phyloP scores from a whole-genome alignment of 1,140 invertebrate genomes.

The Orchestia grillus region DNA sequence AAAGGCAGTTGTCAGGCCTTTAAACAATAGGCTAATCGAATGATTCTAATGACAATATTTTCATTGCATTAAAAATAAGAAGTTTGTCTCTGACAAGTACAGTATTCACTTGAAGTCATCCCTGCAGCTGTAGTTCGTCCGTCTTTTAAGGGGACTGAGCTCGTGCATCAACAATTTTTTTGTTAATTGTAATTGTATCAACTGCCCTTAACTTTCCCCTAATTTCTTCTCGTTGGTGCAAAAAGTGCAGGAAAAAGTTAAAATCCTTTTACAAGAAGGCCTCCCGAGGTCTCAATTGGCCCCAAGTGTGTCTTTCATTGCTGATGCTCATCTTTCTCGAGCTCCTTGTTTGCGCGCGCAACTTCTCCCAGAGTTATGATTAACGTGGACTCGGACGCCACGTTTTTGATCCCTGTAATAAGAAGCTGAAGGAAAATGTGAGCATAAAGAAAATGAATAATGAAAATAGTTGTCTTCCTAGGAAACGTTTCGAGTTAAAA shows the following conservation, averaged over 20 bases:
- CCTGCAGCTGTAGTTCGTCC: neutral
- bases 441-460: neutral
- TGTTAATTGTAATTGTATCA: neutral
- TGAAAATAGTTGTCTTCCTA: neutral
- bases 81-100: neutral
- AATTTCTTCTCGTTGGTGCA: neutral
- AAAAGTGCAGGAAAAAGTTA: neutral
- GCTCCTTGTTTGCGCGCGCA: neutral
- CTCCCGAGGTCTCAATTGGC: neutral
- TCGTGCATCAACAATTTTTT: neutral
- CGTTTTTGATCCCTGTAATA: neutral
- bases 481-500: neutral
- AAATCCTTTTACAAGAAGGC: neutral
- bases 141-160: neutral
- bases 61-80: neutral
- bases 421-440: neutral
- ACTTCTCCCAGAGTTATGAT: conserved; percentile 4
- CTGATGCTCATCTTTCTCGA: neutral
- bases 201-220: neutral
- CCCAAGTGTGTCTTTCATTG: neutral
- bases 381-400: neutral
- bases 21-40: no score
- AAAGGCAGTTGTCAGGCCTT: no score
- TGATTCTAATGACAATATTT: no score
- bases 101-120: neutral